Conservation (phyloP, 2,113 vertebrate species). For the Choloepus hoffmanni region DNA sequence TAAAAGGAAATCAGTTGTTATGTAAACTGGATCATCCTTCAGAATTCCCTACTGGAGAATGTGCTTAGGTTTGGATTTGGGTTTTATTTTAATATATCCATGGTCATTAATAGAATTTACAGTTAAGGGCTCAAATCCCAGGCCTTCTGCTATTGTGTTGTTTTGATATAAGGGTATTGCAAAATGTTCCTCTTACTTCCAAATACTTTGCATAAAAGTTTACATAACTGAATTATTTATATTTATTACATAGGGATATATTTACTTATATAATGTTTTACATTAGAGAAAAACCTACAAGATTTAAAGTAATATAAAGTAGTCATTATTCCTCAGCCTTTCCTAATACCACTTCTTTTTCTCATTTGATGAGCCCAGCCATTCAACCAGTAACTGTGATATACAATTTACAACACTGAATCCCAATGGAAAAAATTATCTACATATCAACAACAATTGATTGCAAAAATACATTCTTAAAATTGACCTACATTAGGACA, state of each 20-base stretch:
- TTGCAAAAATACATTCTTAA: conserved; percentile 21
- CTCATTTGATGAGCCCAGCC: neutral
- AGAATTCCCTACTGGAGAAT: conserved; percentile 33
- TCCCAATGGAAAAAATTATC: conserved; percentile 22
- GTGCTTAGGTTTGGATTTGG: neutral
- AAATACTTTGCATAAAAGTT: conserved; percentile 39
- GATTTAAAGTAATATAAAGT: neutral
- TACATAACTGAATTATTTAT: neutral
- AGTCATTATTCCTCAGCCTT: neutral
- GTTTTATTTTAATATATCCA: neutral
- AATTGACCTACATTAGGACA: neutral
- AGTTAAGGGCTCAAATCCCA: neutral
- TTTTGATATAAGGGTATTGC: neutral
- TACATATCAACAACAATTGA: neutral
- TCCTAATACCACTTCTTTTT: neutral
- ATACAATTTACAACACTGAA: conserved; percentile 12
- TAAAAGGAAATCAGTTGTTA: conserved; percentile 13
- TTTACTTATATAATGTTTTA: neutral
- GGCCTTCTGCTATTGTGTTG: neutral
- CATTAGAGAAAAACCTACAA: neutral
- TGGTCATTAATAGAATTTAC: conserved; percentile 17
- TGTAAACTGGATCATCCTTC: neutral
- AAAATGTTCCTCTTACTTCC: conserved; percentile 8
- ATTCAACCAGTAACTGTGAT: neutral
- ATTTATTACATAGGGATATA: neutral